These are phyloP conservation scores for Girardinichthys multiradiatus DNA, from an alignment of 2,113 vertebrate genomes.

Conservation along the genomic window DNA sequence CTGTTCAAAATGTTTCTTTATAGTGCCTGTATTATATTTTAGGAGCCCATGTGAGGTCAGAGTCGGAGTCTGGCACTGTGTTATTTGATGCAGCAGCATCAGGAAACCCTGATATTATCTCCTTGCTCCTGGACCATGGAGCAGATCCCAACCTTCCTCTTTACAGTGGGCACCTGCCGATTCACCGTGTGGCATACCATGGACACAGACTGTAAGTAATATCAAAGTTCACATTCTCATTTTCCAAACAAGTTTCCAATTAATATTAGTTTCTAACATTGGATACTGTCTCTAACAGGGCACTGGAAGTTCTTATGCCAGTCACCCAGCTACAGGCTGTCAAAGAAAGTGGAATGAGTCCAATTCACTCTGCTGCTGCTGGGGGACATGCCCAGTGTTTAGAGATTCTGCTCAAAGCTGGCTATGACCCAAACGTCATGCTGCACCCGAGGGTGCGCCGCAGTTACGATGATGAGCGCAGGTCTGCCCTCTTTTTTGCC, in stretches of 20 bases:
- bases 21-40: constrained; percentile 26
- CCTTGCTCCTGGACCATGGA: constrained; percentile 87
- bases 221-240: background rate
- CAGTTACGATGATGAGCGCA: constrained; percentile 90
- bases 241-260: constrained; percentile 4
- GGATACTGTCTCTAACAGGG: constrained; percentile 73
- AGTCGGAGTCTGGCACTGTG: constrained; percentile 86
- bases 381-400: constrained; percentile 88
- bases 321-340: constrained; percentile 85
- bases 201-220: constrained; percentile 90
- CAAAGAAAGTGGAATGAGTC: constrained; percentile 92
- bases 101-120: constrained; percentile 90
- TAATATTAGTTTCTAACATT: constrained; percentile 3
- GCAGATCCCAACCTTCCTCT: constrained; percentile 92
- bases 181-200: constrained; percentile 91
- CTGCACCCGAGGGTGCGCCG: constrained; percentile 86
- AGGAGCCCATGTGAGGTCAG: constrained; percentile 87
- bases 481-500: constrained; percentile 90
- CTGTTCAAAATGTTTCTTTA: background rate
- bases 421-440: constrained; percentile 94
- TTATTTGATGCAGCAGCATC: constrained; percentile 91
- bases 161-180: constrained; percentile 90
- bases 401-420: constrained; percentile 86
- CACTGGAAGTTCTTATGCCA: constrained; percentile 86
- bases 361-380: constrained; percentile 93